These are phyloP conservation scores for Alcedo atthis DNA, from an alignment of 2,797 vertebrate species.

Conservation along the genomic window DNA sequence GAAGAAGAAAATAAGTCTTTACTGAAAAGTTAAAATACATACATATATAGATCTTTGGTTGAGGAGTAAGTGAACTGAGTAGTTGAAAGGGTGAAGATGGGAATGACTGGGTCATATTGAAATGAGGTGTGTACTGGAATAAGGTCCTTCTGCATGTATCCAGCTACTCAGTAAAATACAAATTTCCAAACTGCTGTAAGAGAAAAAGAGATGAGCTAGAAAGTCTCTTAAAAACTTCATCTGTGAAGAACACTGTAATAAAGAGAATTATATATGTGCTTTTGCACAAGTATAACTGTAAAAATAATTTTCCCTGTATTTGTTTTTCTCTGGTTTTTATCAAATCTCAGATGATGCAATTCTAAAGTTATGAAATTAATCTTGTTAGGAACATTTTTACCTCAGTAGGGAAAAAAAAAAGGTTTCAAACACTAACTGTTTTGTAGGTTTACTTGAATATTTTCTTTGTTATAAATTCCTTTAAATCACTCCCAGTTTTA, in stretches of 20 bases:
- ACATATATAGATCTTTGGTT: not conserved
- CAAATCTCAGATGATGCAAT: too few relatives aligned
- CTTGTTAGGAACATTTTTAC: not conserved
- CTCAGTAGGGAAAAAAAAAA: not conserved
- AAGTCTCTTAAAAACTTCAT: not conserved
- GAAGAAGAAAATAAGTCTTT: not conserved
- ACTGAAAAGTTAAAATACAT: not conserved
- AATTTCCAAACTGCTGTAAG: not conserved
- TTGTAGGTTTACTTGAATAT: not conserved
- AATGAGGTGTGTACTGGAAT: fast-evolving
- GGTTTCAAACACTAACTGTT: not conserved
- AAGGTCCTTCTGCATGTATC: fast-evolving
- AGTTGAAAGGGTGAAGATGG: not conserved
- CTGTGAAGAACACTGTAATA: not conserved
- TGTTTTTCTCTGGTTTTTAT: too few relatives aligned
- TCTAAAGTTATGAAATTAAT: not conserved
- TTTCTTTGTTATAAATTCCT: not conserved
- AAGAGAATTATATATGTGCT: not conserved
- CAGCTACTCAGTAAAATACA: not conserved
- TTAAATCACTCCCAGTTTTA: not conserved
- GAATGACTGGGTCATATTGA: not conserved
- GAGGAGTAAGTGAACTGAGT: not conserved
- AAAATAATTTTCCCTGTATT: not conserved
- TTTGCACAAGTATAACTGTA: not conserved
- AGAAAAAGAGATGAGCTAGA: not conserved